Percentiles rank a stretch among this genome's conserved stretches.
phyloP scores from a whole-genome alignment of 2,888 invertebrate genomes.

The Ichneumoninae sp. region DNA sequence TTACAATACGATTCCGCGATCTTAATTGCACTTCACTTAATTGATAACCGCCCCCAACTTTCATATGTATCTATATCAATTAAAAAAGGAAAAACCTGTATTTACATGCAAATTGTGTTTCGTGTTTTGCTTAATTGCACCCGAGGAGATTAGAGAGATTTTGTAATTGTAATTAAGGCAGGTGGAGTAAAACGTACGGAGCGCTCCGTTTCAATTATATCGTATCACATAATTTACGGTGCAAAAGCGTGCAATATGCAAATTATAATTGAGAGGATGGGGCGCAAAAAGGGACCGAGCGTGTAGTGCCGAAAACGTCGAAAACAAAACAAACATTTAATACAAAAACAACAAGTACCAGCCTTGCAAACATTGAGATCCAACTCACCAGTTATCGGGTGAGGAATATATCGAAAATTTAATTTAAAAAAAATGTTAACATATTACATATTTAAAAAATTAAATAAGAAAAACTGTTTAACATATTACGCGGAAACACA shows the following conservation, averaged over 20 bases:
- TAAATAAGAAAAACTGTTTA: too few species aligned
- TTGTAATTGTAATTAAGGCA: slow-evolving; percentile 28
- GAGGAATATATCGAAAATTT: too few species aligned
- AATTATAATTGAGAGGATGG: slow-evolving; percentile 25
- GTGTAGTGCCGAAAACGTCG: not conserved
- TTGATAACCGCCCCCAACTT: not conserved
- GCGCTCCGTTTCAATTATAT: slow-evolving; percentile 17
- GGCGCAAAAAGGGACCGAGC: slow-evolving; percentile 11
- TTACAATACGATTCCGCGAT: not conserved
- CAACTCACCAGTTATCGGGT: too few species aligned
- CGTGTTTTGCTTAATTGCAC: not conserved
- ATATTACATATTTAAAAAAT: too few species aligned
- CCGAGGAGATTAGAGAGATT: not conserved
- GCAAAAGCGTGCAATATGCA: slow-evolving; percentile 37
- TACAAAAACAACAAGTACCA: not conserved
- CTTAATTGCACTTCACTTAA: not conserved
- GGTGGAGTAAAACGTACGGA: slow-evolving; percentile 9
- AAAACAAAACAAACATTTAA: not conserved
- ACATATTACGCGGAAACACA: too few species aligned
- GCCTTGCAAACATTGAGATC: too few species aligned
- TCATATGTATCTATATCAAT: not conserved
- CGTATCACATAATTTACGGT: slow-evolving; percentile 2
- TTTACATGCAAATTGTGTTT: slow-evolving; percentile 8
- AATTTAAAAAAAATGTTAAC: too few species aligned
- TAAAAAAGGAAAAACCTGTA: slow-evolving; percentile 6